Evolutionary conservation across 1,140 invertebrate genomes (phyloP), one percentile per base, ranked within the genome.

Genomic region (Papilio xuthus): DNA sequence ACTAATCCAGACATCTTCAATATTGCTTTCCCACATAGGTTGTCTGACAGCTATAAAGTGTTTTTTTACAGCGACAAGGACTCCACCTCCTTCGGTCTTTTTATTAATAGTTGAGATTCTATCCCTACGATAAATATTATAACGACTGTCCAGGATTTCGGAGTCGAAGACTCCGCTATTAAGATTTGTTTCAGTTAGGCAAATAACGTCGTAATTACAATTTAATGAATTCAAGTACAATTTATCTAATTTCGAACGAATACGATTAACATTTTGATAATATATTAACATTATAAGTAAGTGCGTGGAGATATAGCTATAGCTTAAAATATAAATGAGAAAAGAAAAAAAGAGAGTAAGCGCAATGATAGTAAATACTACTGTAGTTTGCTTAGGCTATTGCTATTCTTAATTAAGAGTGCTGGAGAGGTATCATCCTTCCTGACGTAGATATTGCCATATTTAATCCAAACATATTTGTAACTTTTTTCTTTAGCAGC

Each of bases 81-180:
- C 73, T 15, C 79, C 81, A n/a, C 81, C 81, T 10, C 81, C 81
- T 18, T 82, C 77, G 13, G 4, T 10, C 71, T 80, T 78, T 47
- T 28, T 13, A 10, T 20, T 23, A 69, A 4, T n/a, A 23, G 80
- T 80, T 10, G 50, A 18, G 2, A 3, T 12, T 4, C 82, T 72
- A 53, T 83, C 80, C 12, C 82, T 44, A n/a, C 82, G 50, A 67
- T 79, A 80, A 10, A 83, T 44, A 69, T 53, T 72, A n/a, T 69
- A 83, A 15, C 79, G 71, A 20, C 1, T n/a, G 44, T 80, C 79
- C 47, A 80, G 26, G 15, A 83, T 7, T 80, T 83, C 82, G 20
- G 37, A 13, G 37, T 81, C 79, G 42, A 67, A 79, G 1, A 83
- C 80, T 50, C 76, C 75, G 13, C 13, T 41, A 77, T 81, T 80